Evolutionary conservation across 2,113 vertebrate species (phyloP).

Genomic region (Pungitius pungitius): DNA sequence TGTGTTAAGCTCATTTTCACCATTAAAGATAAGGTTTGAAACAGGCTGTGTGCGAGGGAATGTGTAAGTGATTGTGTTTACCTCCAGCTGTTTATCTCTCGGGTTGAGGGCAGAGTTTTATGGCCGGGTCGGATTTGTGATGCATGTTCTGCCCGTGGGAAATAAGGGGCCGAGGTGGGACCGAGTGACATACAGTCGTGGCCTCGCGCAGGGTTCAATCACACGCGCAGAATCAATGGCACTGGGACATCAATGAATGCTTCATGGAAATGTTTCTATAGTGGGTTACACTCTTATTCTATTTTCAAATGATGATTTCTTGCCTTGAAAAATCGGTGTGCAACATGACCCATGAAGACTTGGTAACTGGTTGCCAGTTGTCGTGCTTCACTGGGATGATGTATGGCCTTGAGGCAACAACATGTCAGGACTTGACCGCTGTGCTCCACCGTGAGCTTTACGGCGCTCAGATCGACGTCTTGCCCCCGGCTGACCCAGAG

Average conservation of each 20-base stretch:
- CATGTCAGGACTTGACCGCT: constrained; percentile 30
- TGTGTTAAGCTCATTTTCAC: not conserved
- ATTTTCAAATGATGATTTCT: not conserved
- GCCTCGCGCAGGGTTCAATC: constrained; percentile 21
- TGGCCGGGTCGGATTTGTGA: constrained; percentile 55
- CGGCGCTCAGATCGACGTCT: constrained; percentile 27
- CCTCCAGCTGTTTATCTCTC: constrained; percentile 5
- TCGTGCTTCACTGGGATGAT: constrained; percentile 27
- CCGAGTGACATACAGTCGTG: constrained; percentile 46
- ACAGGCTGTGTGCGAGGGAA: constrained; percentile 2
- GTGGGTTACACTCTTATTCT: not conserved
- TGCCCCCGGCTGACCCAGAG: constrained; percentile 20
- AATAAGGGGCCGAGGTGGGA: constrained; percentile 41
- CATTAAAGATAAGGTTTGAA: constrained; percentile 25
- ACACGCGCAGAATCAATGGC: constrained; percentile 25
- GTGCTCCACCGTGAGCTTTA: constrained; percentile 16
- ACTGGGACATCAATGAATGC: not conserved
- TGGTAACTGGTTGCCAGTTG: not conserved
- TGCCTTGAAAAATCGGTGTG: not conserved
- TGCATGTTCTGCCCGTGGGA: constrained; percentile 31
- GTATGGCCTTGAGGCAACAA: constrained; percentile 19
- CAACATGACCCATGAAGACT: not conserved
- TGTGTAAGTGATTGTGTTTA: constrained; percentile 26
- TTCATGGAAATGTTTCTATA: constrained; percentile 20
- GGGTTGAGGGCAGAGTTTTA: constrained; percentile 36